Percentiles rank a stretch among this genome's conserved stretches.
Evolutionary conservation across 2,113 vertebrate genomes (phyloP).

Genomic region (Ptychochromis oligacanthus): DNA sequence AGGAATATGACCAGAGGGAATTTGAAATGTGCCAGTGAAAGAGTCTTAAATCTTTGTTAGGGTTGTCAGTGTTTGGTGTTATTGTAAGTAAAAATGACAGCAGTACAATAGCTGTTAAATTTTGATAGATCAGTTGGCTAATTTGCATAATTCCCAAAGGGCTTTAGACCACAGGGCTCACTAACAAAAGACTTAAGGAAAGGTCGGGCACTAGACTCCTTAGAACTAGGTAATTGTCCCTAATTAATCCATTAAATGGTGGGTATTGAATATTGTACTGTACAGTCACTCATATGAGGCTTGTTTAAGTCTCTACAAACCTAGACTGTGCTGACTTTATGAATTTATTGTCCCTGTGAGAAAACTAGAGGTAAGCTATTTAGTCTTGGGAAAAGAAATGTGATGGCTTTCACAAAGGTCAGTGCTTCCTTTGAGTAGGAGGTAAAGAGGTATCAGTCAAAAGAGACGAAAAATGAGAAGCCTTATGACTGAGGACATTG

Average conservation of each 20-base stretch:
- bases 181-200: neutral
- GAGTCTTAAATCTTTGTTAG: neutral
- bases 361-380: neutral
- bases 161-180: neutral
- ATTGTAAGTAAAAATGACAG: neutral
- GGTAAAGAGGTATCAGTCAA: slow-evolving; percentile 12
- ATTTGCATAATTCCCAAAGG: neutral
- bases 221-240: neutral
- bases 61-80: neutral
- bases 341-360: slow-evolving; percentile 1
- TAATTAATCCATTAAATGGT: neutral
- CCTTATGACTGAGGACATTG: neutral
- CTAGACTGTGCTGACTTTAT: neutral
- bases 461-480: slow-evolving; percentile 7
- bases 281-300: neutral
- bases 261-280: neutral
- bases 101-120: neutral
- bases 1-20: too few relatives aligned
- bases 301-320: neutral
- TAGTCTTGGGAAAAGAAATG: neutral
- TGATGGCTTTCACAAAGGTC: slow-evolving; percentile 28
- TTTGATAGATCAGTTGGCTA: neutral
- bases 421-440: slow-evolving; percentile 4
- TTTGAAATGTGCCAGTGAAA: too few relatives aligned
- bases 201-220: neutral